Evolutionary conservation across 2,113 vertebrate genomes (phyloP).

Genomic region (Ctenodactylus gundi): DNA sequence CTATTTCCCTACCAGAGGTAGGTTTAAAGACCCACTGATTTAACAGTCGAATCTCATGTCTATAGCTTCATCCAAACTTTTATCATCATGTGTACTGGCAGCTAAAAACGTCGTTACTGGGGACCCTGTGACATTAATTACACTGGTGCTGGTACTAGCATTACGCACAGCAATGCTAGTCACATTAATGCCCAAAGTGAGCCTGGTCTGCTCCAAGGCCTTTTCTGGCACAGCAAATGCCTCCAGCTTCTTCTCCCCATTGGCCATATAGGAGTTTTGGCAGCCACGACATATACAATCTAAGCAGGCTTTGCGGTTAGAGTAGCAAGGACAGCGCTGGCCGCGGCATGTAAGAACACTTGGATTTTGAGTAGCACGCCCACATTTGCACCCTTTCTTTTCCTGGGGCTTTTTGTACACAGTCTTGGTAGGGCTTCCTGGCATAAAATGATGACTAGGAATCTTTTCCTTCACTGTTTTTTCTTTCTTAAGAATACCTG

Average conservation of each 20-base stretch:
- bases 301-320: conserved; percentile 98
- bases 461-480: conserved; percentile 92
- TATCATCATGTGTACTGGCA: conserved; percentile 93
- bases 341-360: conserved; percentile 99
- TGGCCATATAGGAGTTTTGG: conserved; percentile 99
- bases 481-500: conserved; percentile 93
- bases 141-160: conserved; percentile 91
- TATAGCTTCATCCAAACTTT: conserved; percentile 96
- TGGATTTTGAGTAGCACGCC: conserved; percentile 98
- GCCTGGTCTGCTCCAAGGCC: conserved; percentile 98
- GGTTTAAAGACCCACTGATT: conserved; percentile 85
- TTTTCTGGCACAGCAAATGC: conserved; percentile 99
- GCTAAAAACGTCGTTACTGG: conserved; percentile 95
- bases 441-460: conserved; percentile 90
- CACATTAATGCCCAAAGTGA: conserved; percentile 98
- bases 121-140: conserved; percentile 94
- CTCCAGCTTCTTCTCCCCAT: conserved; percentile 99
- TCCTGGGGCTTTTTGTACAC: conserved; percentile 97
- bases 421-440: conserved; percentile 92
- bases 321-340: conserved; percentile 98
- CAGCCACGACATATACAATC: conserved; percentile 99
- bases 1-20: conserved; percentile 87
- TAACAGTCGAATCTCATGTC: conserved; percentile 98
- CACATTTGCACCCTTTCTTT: conserved; percentile 99
- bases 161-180: conserved; percentile 97